These are phyloP conservation scores for Pollenia labialis DNA, from an alignment of 2,888 invertebrate species.

Conservation along the genomic window DNA sequence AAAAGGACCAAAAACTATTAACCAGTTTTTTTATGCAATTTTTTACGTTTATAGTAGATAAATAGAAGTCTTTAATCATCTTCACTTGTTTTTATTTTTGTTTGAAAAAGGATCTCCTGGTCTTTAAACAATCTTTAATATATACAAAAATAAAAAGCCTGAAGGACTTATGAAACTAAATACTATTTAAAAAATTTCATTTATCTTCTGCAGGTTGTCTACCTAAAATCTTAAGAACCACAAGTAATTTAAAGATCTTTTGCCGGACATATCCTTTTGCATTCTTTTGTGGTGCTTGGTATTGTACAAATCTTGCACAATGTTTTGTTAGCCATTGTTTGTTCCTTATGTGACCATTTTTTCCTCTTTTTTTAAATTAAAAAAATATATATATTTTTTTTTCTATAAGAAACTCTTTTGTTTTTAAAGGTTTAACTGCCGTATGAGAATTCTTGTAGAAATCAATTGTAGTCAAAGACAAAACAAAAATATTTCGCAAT, in stretches of 20 bases:
- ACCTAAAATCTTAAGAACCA: conserved; percentile 68
- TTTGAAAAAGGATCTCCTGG: conserved; percentile 25
- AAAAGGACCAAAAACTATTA: conserved; percentile 4
- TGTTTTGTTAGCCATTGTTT: conserved; percentile 49
- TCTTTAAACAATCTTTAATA: conserved; percentile 55
- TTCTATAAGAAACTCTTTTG: conserved; percentile 64
- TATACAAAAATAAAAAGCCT: conserved; percentile 20
- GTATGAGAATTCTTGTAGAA: neutral
- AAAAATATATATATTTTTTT: conserved; percentile 50
- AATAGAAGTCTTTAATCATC: conserved; percentile 49
- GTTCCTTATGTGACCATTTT: conserved; percentile 60
- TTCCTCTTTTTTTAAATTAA: conserved; percentile 6
- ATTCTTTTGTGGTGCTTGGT: conserved; percentile 32
- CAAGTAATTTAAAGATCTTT: conserved; percentile 72
- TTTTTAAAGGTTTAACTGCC: conserved; percentile 44
- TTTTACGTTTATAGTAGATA: neutral
- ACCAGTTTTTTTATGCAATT: conserved; percentile 41
- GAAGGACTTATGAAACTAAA: conserved; percentile 67
- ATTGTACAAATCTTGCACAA: conserved; percentile 57
- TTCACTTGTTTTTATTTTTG: conserved; percentile 62
- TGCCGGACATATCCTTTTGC: conserved; percentile 56
- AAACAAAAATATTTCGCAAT: conserved; percentile 59
- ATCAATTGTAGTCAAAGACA: conserved; percentile 1
- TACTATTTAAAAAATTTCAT: conserved; percentile 56
- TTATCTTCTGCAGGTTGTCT: conserved; percentile 57